A percentile compares a stretch with the other conserved stretches of the same genome.
Evolutionary conservation across 2,113 vertebrate species (phyloP).

Genomic region (Ailurus styani): DNA sequence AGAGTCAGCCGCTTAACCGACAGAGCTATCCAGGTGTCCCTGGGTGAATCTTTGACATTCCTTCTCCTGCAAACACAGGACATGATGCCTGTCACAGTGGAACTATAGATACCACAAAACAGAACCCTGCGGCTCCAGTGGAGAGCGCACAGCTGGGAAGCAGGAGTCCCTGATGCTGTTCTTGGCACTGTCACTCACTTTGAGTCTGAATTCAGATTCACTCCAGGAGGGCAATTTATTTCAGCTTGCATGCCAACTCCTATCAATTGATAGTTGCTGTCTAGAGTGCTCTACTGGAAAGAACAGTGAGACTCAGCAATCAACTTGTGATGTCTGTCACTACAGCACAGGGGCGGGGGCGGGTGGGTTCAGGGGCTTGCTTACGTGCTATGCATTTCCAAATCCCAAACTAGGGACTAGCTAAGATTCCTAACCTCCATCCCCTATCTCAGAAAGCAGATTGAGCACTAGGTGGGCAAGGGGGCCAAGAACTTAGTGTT

Average conservation of each 20-base stretch:
- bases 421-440: background rate
- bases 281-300: background rate
- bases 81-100: background rate
- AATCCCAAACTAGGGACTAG: background rate
- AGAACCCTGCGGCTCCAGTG: background rate
- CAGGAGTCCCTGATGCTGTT: background rate
- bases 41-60: background rate
- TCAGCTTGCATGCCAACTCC: background rate
- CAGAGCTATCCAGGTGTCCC: background rate
- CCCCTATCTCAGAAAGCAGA: background rate
- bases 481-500: background rate
- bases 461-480: background rate
- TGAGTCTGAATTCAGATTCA: background rate
- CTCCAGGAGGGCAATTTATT: background rate
- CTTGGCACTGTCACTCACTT: background rate
- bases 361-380: background rate
- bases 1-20: background rate
- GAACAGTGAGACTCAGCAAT: background rate
- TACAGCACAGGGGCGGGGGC: fast-evolving
- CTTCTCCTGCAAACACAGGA: background rate
- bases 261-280: background rate
- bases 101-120: no score
- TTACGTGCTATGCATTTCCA: background rate
- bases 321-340: background rate
- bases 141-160: background rate